These are phyloP conservation scores for Guaruba guarouba DNA, from an alignment of 2,113 vertebrate species.

Conservation along the genomic window DNA sequence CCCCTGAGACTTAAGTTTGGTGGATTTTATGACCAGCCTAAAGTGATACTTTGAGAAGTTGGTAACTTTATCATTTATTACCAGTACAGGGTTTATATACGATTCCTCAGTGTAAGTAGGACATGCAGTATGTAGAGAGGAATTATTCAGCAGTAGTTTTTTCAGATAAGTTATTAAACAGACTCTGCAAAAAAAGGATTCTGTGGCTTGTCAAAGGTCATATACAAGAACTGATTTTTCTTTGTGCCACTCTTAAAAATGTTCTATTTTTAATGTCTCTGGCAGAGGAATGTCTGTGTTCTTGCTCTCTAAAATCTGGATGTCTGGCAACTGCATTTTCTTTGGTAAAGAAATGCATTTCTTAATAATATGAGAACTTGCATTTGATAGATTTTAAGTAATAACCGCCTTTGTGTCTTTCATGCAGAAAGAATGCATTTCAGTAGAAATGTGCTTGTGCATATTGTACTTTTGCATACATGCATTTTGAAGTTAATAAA, in stretches of 20 bases:
- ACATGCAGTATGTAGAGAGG: neutral
- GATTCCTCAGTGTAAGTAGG: neutral
- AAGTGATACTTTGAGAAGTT: neutral
- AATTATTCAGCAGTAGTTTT: neutral
- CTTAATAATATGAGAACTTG: neutral
- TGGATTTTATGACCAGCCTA: neutral
- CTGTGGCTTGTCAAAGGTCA: neutral
- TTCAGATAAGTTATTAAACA: neutral
- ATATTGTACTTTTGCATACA: neutral
- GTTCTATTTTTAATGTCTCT: neutral
- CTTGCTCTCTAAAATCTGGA: neutral
- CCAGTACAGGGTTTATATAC: neutral
- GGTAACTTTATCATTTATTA: neutral
- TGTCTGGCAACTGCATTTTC: neutral
- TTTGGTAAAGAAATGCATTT: neutral
- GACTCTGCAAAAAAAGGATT: neutral
- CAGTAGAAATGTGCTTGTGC: rapidly evolving
- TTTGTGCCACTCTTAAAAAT: neutral
- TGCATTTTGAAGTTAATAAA: neutral
- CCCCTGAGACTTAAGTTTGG: neutral
- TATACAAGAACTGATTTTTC: neutral
- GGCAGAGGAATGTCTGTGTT: neutral
- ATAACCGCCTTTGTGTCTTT: neutral
- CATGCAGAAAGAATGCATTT: neutral
- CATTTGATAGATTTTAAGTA: neutral